phyloP scores from a whole-genome alignment of 2,113 vertebrate genomes.

The Girardinichthys multiradiatus region DNA sequence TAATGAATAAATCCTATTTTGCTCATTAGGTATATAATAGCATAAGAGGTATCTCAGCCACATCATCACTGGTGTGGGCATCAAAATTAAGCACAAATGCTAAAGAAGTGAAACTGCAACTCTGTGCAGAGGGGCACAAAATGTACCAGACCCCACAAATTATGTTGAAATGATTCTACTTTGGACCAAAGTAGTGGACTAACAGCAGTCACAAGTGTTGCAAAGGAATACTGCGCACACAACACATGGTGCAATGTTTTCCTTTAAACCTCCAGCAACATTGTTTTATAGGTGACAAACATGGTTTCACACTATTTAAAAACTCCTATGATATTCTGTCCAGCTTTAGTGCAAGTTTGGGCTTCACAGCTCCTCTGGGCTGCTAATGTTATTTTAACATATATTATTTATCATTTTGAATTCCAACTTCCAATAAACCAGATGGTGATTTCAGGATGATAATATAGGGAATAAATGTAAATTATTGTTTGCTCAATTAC shows the following conservation, averaged over 20 bases:
- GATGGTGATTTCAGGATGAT: conserved; percentile 6
- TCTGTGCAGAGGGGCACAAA: no score
- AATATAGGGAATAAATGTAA: conserved; percentile 1
- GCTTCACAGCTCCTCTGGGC: conserved; percentile 19
- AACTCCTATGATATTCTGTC: conserved; percentile 13
- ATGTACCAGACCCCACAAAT: no score
- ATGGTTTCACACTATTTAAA: conserved; percentile 22
- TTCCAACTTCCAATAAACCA: conserved; percentile 1
- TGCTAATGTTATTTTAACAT: conserved; percentile 20
- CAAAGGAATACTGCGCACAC: background rate
- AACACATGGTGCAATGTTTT: background rate
- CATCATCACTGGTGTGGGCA: background rate
- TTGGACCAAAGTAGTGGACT: background rate
- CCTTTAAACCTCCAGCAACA: background rate
- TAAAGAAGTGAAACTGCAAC: background rate
- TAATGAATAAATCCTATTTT: background rate
- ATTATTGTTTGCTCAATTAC: background rate
- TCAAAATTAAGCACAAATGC: background rate
- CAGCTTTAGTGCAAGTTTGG: conserved; percentile 16
- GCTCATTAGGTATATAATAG: background rate
- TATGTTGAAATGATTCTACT: background rate
- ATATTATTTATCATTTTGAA: background rate
- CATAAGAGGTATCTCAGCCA: background rate
- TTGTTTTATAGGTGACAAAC: background rate
- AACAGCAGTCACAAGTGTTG: background rate